Base-by-base conservation (phyloP, 1,140 invertebrate genomes). In the Lasaia peninsularis region DNA sequence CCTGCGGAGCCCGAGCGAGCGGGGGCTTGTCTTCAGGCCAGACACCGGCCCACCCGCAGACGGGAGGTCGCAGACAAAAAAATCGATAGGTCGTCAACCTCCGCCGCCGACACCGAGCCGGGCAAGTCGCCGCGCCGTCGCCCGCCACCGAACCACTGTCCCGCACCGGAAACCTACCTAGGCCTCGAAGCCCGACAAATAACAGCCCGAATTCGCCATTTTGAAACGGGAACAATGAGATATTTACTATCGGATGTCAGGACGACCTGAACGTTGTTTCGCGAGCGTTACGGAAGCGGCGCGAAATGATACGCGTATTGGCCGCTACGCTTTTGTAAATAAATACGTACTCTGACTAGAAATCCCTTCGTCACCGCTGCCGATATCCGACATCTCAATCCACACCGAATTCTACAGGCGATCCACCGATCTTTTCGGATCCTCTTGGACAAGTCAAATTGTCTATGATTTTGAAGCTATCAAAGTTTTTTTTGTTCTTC, bases 321-420 rank as follows among this genome's bases (percentile, higher is more conserved):
- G 71, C 74, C 63, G 52, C 59, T 75, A 69, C 50, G 60, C 69
- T 67, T 65, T 67, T 79, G 71, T 75, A 77, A 83, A 82, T 78
- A 78, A 80, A 88, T 89, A 92, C 92, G 90, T 92, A 93, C 92
- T 93, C 91, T 92, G 92, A 91, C 91, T 92, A 91, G 92, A 92
- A 89, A 92, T 92, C 79, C 92, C 92, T 81, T 93, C 92, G 91
- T 93, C 92, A 79, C 91, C 92, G 88, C 92, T 93, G 85, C 92
- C 92, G 90, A 93, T 91, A 91, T 93, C 92, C 87, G 92, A 93
- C 92, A 93, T 93, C 89, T 90, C 91, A 91, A 90, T 86, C 89
- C 89, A 86, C 86, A 89, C 90, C 87, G 81, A 89, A 80, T 80
- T 86, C 77, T 86, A 86, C 80, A 84, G 75, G 78, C 82, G 72